phyloP scores from a whole-genome alignment of 2,888 invertebrate species.

The Trachelus tabidus region DNA sequence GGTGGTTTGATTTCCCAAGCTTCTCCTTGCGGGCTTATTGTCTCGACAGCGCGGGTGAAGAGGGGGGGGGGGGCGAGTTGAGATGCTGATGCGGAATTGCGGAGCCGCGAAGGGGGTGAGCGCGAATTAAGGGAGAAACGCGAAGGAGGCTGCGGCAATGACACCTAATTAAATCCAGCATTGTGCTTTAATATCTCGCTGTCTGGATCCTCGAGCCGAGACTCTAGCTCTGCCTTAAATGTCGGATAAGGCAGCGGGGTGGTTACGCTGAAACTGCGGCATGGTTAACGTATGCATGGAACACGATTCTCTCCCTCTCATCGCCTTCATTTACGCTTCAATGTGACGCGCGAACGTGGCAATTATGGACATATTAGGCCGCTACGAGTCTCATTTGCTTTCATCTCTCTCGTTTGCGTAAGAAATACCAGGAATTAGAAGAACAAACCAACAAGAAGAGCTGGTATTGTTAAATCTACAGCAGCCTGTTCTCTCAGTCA shows the following conservation, averaged over 20 bases:
- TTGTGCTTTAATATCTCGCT: constrained; percentile 34
- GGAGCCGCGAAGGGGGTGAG: neutral
- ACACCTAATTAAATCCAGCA: constrained; percentile 40
- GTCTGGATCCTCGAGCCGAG: constrained; percentile 21
- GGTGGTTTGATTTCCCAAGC: constrained; percentile 5
- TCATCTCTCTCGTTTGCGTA: neutral
- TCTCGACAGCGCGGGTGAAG: neutral
- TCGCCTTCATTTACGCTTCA: constrained; percentile 15
- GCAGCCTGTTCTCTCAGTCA: neutral
- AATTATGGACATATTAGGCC: neutral
- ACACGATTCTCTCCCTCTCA: constrained; percentile 17
- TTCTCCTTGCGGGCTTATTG: neutral
- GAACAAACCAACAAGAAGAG: neutral
- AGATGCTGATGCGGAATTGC: neutral
- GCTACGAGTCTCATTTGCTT: neutral
- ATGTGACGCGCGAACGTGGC: constrained; percentile 7
- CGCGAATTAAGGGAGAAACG: constrained; percentile 7
- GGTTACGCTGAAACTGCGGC: neutral
- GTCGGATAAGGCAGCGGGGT: constrained; percentile 15
- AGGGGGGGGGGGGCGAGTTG: neutral
- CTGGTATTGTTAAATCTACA: neutral
- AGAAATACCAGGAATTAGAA: neutral
- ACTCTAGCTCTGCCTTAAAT: constrained; percentile 18
- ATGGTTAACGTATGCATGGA: constrained; percentile 10
- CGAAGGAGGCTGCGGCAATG: constrained; percentile 22